Evolutionary conservation across 2,797 vertebrate species (phyloP).

Genomic region (Poeciliopsis gracilis): DNA sequence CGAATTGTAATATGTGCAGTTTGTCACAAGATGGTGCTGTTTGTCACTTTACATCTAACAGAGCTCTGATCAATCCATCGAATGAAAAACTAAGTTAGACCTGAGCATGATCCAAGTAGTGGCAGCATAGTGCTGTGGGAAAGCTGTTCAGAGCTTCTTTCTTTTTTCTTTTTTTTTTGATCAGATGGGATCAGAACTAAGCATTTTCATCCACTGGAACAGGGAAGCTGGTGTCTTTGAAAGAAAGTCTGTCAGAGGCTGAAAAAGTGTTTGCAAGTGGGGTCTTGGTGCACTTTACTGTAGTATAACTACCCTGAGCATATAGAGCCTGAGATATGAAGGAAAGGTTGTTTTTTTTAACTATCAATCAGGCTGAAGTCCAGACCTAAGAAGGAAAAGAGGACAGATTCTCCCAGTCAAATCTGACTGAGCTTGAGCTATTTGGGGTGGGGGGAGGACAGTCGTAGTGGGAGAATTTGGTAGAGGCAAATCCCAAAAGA

Average conservation of each 20-base stretch:
- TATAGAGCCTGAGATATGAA: background rate
- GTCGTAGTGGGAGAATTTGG: no score
- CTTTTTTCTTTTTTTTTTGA: no score
- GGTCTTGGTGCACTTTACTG: background rate
- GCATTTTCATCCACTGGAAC: background rate
- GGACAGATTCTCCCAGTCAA: no score
- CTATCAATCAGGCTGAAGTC: background rate
- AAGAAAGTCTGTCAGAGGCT: background rate
- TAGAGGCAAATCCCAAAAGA: no score
- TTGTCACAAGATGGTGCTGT: slow-evolving; percentile 44
- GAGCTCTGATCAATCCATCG: background rate
- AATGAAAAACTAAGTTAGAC: background rate
- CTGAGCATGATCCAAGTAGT: no score
- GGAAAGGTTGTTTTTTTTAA: background rate
- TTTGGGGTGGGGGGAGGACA: no score
- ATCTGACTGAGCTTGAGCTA: no score
- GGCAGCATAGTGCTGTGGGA: background rate
- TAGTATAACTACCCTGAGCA: background rate
- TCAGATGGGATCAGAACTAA: no score
- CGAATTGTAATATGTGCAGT: slow-evolving; percentile 7
- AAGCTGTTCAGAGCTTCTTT: background rate
- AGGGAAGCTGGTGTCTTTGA: background rate
- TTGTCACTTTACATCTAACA: background rate
- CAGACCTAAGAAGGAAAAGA: background rate
- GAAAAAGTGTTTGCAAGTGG: background rate